These are phyloP conservation scores for Dipodomys stephensi DNA, from an alignment of 2,113 vertebrate species.

Conservation along the genomic window DNA sequence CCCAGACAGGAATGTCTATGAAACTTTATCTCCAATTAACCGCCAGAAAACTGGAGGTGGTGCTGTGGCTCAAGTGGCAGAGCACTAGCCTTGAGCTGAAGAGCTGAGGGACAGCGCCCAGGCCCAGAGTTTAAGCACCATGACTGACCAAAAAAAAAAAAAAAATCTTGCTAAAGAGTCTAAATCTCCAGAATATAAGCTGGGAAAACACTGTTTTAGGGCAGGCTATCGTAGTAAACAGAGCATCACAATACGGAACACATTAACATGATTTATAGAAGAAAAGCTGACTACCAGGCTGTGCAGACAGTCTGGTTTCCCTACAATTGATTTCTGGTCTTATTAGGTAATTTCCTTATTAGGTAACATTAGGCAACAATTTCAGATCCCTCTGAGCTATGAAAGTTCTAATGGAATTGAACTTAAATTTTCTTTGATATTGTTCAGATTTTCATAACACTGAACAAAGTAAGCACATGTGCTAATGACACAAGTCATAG, in stretches of 20 bases:
- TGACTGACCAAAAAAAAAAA: background rate
- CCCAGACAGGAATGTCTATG: too few species aligned
- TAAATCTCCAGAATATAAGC: slow-evolving; percentile 33
- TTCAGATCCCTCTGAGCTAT: slow-evolving; percentile 52
- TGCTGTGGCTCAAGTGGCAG: too few species aligned
- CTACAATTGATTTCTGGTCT: slow-evolving; percentile 45
- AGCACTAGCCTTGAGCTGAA: too few species aligned
- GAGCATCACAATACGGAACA: background rate
- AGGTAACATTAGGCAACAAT: slow-evolving; percentile 31
- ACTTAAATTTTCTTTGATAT: slow-evolving; percentile 46
- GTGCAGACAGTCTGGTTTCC: background rate
- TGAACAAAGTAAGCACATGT: slow-evolving; percentile 9
- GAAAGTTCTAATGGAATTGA: slow-evolving; percentile 46
- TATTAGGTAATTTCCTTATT: slow-evolving; percentile 13
- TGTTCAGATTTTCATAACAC: slow-evolving; percentile 45
- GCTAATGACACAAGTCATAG: slow-evolving; percentile 36
- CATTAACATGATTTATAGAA: slow-evolving; percentile 12
- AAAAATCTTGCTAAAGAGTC: background rate
- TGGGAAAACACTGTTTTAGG: background rate
- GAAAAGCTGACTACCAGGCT: background rate
- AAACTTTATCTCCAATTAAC: too few species aligned
- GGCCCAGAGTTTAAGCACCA: too few species aligned
- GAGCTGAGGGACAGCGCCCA: too few species aligned
- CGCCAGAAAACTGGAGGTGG: too few species aligned
- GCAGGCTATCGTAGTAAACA: slow-evolving; percentile 13